phyloP scores from a whole-genome alignment of 1,140 invertebrate species.

The Drosophila hydei region DNA sequence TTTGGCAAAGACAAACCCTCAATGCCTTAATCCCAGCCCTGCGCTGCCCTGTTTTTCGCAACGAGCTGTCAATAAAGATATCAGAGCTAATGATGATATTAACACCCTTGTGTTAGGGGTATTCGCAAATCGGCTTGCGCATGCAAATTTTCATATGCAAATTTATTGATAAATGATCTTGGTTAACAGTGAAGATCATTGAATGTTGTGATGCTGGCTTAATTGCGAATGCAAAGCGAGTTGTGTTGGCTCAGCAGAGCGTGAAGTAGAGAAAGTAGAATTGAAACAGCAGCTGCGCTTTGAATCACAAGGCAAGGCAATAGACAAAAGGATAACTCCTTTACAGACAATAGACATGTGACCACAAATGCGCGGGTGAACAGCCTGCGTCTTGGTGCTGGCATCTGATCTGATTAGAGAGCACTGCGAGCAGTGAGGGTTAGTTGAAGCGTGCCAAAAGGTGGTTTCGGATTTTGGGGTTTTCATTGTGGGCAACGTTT shows the following conservation, averaged over 20 bases:
- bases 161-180: constrained; percentile 56
- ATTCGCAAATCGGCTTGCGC: constrained; percentile 17
- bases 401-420: constrained; percentile 36
- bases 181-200: neutral
- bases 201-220: constrained; percentile 48
- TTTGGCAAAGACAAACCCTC: constrained; percentile 29
- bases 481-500: constrained; percentile 3
- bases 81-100: constrained; percentile 66
- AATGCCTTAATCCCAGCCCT: neutral
- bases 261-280: neutral
- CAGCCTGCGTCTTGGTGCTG: constrained; percentile 32
- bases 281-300: constrained; percentile 56
- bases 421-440: neutral
- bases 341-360: constrained; percentile 50
- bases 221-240: constrained; percentile 31
- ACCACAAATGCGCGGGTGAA: constrained; percentile 60
- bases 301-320: constrained; percentile 48
- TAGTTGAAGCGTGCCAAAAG: constrained; percentile 3
- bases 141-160: constrained; percentile 60
- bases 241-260: neutral
- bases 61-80: constrained; percentile 50
- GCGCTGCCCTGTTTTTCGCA: constrained; percentile 27
- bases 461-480: neutral
- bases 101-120: constrained; percentile 48
- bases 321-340: constrained; percentile 6